Evolutionary conservation across 2,888 invertebrate species (phyloP).

Genomic region (Dioctria linearis): DNA sequence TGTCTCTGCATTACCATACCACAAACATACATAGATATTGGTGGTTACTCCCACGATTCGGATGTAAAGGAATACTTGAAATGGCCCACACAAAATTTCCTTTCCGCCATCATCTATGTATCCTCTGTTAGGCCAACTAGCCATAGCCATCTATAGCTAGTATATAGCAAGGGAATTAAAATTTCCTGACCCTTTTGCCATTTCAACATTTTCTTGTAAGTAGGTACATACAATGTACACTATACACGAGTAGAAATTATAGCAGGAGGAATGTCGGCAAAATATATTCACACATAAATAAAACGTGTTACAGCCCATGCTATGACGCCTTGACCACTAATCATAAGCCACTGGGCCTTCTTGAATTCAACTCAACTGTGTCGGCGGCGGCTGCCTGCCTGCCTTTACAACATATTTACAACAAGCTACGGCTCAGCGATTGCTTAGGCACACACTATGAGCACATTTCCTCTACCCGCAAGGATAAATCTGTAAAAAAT

Average conservation of each 20-base stretch:
- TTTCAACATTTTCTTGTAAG: constrained; percentile 1
- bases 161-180: constrained; percentile 1
- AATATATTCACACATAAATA: constrained; percentile 20
- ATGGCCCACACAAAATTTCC: constrained; percentile 20
- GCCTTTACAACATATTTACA: constrained; percentile 3
- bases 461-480: neutral
- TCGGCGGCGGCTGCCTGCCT: too few relatives aligned
- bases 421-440: constrained; percentile 1
- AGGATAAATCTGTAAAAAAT: neutral
- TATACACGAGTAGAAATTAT: neutral
- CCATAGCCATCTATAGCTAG: too few relatives aligned
- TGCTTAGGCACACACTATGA: neutral
- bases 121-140: neutral
- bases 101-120: neutral
- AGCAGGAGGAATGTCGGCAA: too few relatives aligned
- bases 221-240: neutral
- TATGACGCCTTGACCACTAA: constrained; percentile 9
- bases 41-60: neutral
- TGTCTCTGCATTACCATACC: neutral
- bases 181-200: neutral
- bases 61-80: neutral
- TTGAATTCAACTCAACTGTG: too few relatives aligned
- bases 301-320: neutral
- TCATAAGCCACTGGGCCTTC: constrained; percentile 2
- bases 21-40: neutral